Base-by-base conservation (phyloP, 2,888 invertebrate species). In the Andricus quercusramuli region DNA sequence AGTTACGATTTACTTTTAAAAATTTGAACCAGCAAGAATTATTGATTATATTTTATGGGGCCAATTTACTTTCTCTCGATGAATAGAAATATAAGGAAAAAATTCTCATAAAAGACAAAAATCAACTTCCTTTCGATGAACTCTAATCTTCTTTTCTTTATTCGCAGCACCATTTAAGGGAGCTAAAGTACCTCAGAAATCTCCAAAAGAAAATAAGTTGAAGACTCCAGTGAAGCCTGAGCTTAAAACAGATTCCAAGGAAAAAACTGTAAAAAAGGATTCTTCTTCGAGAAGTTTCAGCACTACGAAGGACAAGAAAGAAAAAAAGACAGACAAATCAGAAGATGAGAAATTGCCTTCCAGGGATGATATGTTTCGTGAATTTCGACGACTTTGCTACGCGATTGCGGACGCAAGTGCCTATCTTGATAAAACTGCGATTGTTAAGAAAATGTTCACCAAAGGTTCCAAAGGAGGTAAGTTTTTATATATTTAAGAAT, bases 371-470 rank as follows among this genome's bases (percentile, higher is more conserved):
- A 94, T 95, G 56, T 97, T 98, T 91, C 94, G 95, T 32, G 96
- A 96, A 88, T 98, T 98, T 92, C 94, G 96, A 79, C 93, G 94
- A 64, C 92, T 99, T 22, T 98, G 98, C 92, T 95, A 96, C 78
- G 95, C 96, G 88, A 95, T 99, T 82, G 95, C 97, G 0, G 95
- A 94, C 78, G 96, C 96, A 64, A 95, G 95, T 88, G 96, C 97
- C 80, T 98, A 98, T 90, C 95, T 95, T 44, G 96, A 95, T 32
- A 98, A 98, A 93, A 97, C 97, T 0, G 95, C 95, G 32, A 94
- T 95, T 78, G 93, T 98, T 0, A 95, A 95, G 85, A 93, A 94
- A 78, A 95, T 96, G 87, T 95, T 98, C 74, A 94, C 93, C 2
- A 94, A 95, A 79, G 94, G 94, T 44, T 86, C 91, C 0, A 90